phyloP scores from a whole-genome alignment of 1,140 invertebrate genomes.

The Sminthurinus signatus region DNA sequence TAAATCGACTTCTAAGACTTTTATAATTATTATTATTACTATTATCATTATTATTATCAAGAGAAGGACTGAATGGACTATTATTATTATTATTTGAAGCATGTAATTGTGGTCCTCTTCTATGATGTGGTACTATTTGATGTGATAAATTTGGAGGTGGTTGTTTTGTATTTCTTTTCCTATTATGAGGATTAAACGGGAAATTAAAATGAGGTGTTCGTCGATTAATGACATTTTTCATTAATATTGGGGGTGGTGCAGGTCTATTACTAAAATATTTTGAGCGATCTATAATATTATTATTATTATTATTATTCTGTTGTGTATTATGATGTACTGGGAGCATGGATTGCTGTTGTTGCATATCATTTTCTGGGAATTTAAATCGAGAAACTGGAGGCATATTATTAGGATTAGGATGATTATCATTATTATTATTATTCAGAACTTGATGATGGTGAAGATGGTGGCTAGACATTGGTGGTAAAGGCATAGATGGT shows the following conservation, averaged over 20 bases:
- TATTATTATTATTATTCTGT: slow-evolving; percentile 1
- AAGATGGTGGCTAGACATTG: too few species aligned
- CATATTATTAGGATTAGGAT: neutral
- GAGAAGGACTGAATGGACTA: neutral
- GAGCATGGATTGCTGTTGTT: too few species aligned
- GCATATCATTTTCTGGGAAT: neutral
- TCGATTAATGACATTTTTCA: too few species aligned
- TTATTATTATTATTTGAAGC: neutral
- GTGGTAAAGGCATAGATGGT: slow-evolving; percentile 6
- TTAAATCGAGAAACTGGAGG: neutral
- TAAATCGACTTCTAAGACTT: too few species aligned
- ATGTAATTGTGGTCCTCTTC: neutral
- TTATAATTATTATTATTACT: too few species aligned
- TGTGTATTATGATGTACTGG: slow-evolving; percentile 11
- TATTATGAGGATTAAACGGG: neutral
- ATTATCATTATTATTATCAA: neutral
- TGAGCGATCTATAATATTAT: slow-evolving; percentile 24
- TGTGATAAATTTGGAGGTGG: too few species aligned
- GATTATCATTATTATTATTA: too few species aligned
- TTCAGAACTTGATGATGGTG: neutral
- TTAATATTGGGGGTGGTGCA: slow-evolving; percentile 33
- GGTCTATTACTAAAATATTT: slow-evolving; percentile 29
- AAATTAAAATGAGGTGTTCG: slow-evolving; percentile 17
- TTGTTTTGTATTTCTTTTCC: neutral
- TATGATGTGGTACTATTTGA: too few species aligned